Base-by-base conservation (phyloP, 2,797 vertebrate genomes). In the Argya squamiceps region DNA sequence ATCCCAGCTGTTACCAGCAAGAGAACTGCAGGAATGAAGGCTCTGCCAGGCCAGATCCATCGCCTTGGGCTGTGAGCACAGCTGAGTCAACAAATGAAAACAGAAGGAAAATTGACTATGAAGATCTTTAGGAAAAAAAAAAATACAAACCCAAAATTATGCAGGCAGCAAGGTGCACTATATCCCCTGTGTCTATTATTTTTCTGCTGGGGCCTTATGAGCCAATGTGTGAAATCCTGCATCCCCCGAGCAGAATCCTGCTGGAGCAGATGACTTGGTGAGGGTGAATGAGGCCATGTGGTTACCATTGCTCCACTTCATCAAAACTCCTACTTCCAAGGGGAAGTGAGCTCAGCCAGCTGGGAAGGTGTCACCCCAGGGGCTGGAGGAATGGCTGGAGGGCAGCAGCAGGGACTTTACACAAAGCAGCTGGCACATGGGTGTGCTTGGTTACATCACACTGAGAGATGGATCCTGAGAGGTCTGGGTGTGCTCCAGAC, bases 21-120 rank as follows among this genome's bases (percentile, higher is more conserved):
- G 67, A 71, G 73, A 94, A 6, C 49, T 93, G 88, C 60, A 62
- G 1, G 23, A 87, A 47, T 30, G 65, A 80, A n/a, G 41, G 64
- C 34, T 15, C 59, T 5, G 15, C 58, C 71, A 52, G 78, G 58
- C 81, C 59, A 88, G 73, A 74, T 47, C 70, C 74, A 47, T 76
- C 0, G 12, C 91, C 77, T 52, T 30, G 62, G 92, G 67, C 77
- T 77, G 50, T 13, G 58, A 91, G 41, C 8, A 37, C 94, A 97
- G 96, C 97, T 97, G 97, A 96, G 47, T 93, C 90, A 95, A 97
- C 90, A 97, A 91, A 75, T 29, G 68, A 37, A 86, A 90, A 84
- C 59, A 88, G 90, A 79, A 94, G 76, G 76, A 91, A 93, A 94
- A 92, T 68, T 58, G 74, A 78, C 81, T 90, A 11, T 1, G 8